A percentile compares a stretch with the other conserved stretches of the same genome.
Conservation (phyloP, 2,113 vertebrate genomes). For the Boulengeromyrus knoepffleri region DNA sequence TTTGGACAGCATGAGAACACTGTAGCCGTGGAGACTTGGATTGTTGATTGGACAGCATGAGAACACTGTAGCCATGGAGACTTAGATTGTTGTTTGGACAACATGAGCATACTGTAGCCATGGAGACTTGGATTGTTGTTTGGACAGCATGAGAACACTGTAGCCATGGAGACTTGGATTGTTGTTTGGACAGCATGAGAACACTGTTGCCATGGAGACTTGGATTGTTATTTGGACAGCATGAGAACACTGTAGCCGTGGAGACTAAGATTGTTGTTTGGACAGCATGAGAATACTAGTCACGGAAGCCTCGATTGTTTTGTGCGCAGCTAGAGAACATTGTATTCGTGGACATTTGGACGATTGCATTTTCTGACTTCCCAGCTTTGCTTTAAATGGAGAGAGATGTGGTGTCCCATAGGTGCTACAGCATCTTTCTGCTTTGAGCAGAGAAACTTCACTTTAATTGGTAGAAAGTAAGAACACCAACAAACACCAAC, state of each 20-base stretch:
- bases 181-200: background rate
- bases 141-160: background rate
- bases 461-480: background rate
- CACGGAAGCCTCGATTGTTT: background rate
- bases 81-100: background rate
- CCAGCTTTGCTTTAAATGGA: background rate
- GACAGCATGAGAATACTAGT: background rate
- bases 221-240: background rate
- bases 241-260: no score
- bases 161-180: background rate
- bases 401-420: background rate
- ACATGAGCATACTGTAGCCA: no score
- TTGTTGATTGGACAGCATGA: background rate
- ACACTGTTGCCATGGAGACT: background rate
- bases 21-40: background rate
- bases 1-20: background rate
- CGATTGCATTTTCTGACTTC: background rate
- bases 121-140: no score
- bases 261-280: no score
- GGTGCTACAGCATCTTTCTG: background rate
- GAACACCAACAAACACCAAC: background rate
- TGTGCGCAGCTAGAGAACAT: background rate
- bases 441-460: background rate
- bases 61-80: background rate
- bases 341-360: background rate